phyloP scores from a whole-genome alignment of 2,113 vertebrate species.

The Chamaea fasciata region DNA sequence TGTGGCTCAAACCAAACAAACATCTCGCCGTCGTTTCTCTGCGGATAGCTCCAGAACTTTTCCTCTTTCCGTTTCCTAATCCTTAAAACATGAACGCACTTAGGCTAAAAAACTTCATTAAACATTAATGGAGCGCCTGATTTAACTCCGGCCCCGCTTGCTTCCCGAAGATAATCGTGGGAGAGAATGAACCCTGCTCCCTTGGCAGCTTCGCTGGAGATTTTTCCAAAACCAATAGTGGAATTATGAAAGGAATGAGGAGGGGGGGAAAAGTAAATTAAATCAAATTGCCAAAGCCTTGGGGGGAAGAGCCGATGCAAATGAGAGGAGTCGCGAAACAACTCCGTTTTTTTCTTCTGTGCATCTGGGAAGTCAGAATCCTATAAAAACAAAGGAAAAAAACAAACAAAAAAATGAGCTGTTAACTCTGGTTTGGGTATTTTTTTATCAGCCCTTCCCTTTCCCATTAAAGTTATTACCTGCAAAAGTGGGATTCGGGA shows the following conservation, averaged over 20 bases:
- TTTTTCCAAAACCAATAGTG: neutral
- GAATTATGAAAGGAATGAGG: neutral
- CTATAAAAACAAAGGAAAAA: neutral
- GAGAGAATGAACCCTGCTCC: neutral
- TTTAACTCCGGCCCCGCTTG: neutral
- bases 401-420: neutral
- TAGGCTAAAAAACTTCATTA: slow-evolving; percentile 26
- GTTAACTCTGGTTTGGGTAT: neutral
- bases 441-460: neutral
- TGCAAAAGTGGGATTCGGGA: neutral
- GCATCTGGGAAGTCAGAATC: neutral
- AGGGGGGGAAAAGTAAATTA: slow-evolving; percentile 25
- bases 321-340: neutral
- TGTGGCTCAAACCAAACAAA: neutral
- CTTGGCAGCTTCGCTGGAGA: neutral
- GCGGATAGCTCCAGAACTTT: neutral
- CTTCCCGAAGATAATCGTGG: slow-evolving; percentile 22
- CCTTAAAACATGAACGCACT: neutral
- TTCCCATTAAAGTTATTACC: neutral
- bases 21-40: neutral
- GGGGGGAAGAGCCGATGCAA: slow-evolving; percentile 25
- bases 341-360: neutral
- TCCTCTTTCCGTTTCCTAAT: neutral
- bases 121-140: neutral
- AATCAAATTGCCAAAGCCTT: slow-evolving; percentile 24